phyloP scores from a whole-genome alignment of 92 coral and sea anemone genomes.

The Actinernus sp. region DNA sequence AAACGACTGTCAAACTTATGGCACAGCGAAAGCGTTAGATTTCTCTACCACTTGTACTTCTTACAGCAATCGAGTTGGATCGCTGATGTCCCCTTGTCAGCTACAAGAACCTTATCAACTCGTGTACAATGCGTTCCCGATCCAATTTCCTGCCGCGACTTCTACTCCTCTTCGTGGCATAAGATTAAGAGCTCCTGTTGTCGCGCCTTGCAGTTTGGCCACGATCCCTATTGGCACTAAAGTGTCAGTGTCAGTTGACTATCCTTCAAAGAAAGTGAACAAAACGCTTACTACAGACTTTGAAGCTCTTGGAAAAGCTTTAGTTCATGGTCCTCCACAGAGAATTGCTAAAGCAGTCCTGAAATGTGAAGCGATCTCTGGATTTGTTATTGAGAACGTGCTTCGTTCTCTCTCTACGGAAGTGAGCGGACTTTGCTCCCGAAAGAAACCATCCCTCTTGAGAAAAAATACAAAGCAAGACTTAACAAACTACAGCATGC shows the following conservation, averaged over 20 bases:
- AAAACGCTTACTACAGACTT: conserved; percentile 25
- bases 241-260: conserved; percentile 49
- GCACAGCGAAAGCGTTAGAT: no score
- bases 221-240: no score
- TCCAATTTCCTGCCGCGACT: no score
- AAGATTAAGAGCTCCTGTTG: no score
- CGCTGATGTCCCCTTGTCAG: no score
- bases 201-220: no score
- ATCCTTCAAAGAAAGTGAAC: conserved; percentile 41
- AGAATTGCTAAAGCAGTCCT: conserved; percentile 54
- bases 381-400: conserved; percentile 43
- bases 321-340: conserved; percentile 55
- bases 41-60: no score
- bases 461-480: conserved; percentile 42
- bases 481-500: conserved; percentile 36
- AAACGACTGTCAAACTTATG: no score
- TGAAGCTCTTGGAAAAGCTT: conserved; percentile 46
- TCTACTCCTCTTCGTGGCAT: no score
- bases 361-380: conserved; percentile 33
- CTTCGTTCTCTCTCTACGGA: conserved; percentile 36
- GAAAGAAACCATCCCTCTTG: conserved; percentile 50
- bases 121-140: no score
- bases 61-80: no score
- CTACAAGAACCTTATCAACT: no score
- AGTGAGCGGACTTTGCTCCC: conserved; percentile 48